phyloP scores from a whole-genome alignment of 2,113 vertebrate genomes.

The Daphoenositta chrysoptera region DNA sequence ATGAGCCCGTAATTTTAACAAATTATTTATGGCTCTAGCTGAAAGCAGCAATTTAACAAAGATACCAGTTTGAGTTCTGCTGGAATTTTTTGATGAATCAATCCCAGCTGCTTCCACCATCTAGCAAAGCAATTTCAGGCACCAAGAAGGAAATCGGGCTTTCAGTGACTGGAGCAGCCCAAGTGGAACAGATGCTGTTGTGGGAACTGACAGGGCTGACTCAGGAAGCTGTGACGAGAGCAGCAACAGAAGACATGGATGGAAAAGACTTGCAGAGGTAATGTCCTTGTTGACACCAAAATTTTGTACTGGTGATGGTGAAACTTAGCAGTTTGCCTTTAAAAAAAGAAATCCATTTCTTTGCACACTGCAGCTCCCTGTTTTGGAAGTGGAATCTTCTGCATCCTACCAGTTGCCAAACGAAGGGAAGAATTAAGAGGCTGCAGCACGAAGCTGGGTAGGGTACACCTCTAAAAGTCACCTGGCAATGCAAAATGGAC shows the following conservation, averaged over 20 bases:
- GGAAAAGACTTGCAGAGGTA: background rate
- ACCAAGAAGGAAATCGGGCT: background rate
- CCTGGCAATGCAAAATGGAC: accelerated
- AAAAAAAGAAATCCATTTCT: background rate
- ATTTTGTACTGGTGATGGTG: background rate
- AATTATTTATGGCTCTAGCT: background rate
- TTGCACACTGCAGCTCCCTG: background rate
- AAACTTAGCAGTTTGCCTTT: background rate
- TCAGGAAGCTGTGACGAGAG: background rate
- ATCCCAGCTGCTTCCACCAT: slow-evolving; percentile 15
- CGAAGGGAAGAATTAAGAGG: background rate
- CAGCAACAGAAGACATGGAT: background rate
- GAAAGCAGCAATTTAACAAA: background rate
- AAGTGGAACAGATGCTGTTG: background rate
- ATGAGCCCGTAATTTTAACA: background rate
- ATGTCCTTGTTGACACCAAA: background rate
- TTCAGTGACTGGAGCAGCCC: background rate
- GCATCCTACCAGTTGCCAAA: background rate
- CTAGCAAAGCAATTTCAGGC: background rate
- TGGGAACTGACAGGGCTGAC: background rate
- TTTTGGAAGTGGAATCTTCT: slow-evolving; percentile 1
- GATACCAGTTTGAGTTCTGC: background rate
- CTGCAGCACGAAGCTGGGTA: background rate
- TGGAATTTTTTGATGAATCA: background rate
- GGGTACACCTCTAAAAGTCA: background rate